Base-by-base conservation (phyloP, 1,140 invertebrate genomes). In the Callitettix versicolor region DNA sequence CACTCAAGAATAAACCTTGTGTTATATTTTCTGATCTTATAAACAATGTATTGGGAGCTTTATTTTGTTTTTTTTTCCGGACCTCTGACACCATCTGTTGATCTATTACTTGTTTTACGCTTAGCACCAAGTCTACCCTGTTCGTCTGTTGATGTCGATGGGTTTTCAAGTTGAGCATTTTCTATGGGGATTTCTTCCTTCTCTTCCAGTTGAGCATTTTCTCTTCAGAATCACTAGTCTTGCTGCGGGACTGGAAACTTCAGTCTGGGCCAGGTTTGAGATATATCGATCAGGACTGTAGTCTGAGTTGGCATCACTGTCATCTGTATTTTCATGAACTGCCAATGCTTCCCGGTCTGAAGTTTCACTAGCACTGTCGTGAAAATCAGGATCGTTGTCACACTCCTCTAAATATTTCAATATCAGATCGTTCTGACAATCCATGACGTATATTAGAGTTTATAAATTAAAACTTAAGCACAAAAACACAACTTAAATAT, bases 301-400 rank as follows among this genome's bases (percentile, higher is more conserved):
- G 30, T 50, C 47, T 15, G 47, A 22, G 12, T 50, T 20, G 30
- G 47, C 24, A 22, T 50, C 47, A 33, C 17, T 50, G 30, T 50
- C 47, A 50, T 50, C 22, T 33, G 47, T 15, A 33, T 50, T 33
- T 17, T 33, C 47, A 34, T 50, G 47, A 26, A 50, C 15, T 50
- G 22, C 47, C 22, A 20, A 18, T 34, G 22, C 47, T 33, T 33
- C 30, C 22, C 17, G 30, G 30, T 50, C 47, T 4, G 22, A 26
- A 50, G 18, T 34, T 50, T 50, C 47, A 50, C 47, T 26, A 14
- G 47, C n/a, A 30, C 47, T n/a, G 18, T 50, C 24, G 47, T 50
- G 12, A 50, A n/a, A 50, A 30, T 34, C 30, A 50, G 47, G 30
- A 33, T 26, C 24, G 30, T 33, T 20, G n/a, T n/a, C n/a, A n/a